Conservation (phyloP, 2,888 invertebrate species). For the Eulithis testata region DNA sequence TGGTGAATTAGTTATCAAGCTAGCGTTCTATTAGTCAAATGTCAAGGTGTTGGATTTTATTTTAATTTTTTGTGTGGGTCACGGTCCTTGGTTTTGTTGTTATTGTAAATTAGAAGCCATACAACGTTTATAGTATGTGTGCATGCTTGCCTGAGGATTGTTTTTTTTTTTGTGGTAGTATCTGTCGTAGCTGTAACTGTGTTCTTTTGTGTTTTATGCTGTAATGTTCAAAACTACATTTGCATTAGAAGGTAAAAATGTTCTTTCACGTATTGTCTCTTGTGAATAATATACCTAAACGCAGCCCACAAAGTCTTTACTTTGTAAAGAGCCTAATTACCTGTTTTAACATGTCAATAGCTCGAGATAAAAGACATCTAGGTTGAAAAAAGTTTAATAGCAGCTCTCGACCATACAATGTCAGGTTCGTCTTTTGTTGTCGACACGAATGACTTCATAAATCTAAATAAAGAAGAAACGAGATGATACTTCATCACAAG, state of each 20-base stretch:
- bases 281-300: conserved; percentile 35
- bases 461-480: conserved; percentile 46
- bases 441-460: conserved; percentile 48
- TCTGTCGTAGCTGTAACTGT: conserved; percentile 32
- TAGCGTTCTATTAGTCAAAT: conserved; percentile 57
- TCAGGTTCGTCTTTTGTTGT: conserved; percentile 55
- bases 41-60: conserved; percentile 69
- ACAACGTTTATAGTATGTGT: conserved; percentile 72
- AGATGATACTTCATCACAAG: conserved; percentile 34
- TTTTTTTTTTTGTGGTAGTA: conserved; percentile 54
- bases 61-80: conserved; percentile 57
- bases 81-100: conserved; percentile 57
- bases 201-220: conserved; percentile 38
- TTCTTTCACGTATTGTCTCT: conserved; percentile 34
- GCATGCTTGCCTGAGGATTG: conserved; percentile 77
- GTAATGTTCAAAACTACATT: conserved; percentile 20
- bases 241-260: conserved; percentile 20
- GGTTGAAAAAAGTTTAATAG: conserved; percentile 57
- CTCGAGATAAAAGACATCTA: conserved; percentile 50
- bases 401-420: conserved; percentile 56
- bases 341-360: conserved; percentile 42
- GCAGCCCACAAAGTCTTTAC: conserved; percentile 30
- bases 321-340: conserved; percentile 41
- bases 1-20: conserved; percentile 46
- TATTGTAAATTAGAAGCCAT: conserved; percentile 50